Evolutionary conservation across 2,113 vertebrate species (phyloP), one percentile per base, ranked within the genome.

Genomic region (Austrofundulus limnaeus): DNA sequence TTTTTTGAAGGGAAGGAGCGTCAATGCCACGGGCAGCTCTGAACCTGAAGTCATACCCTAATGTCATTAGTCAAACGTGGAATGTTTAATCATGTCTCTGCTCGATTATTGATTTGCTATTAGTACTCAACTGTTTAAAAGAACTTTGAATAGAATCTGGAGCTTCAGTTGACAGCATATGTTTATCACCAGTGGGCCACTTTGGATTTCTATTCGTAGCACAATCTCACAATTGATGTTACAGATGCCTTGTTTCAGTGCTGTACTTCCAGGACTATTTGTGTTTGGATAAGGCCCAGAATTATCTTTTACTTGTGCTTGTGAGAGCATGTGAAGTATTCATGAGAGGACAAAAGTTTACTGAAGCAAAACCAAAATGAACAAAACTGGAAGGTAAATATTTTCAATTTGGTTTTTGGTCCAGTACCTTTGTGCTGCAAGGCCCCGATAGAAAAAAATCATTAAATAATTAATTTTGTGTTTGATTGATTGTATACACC

Each of bases 31-130:
- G 58, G 76, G 61, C 67, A 77, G 66, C 71, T 42, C 20, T 28
- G 52, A 78, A 67, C 70, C 72, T 75, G 74, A 83, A 76, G 86
- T 79, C 85, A 90, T 92, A n/a, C 70, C 70, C 72, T 75, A 75
- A 83, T 77, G 86, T 79, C 85, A 90, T 92, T 89, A 90, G 88
- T 87, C 88, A 87, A 87, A 74, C 84, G 78, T 54, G 50, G 66
- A 85, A 90, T 87, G 85, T 87, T 91, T 89, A 90, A 91, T 92
- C 89, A 89, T 87, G 73, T 80, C 50, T 72, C 71, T 14, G 38
- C 81, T 48, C 28, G 1, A 31, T 68, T 81, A 91, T 90, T 64
- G 90, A 91, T 91, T 89, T 80, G 70, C 82, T 80, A 91, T 91
- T 90, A 89, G 80, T 63, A 37, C 51, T 78, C 74, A 78, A 86